Base-by-base conservation (phyloP, 1,140 invertebrate genomes). In the Centruroides sculpturatus region DNA sequence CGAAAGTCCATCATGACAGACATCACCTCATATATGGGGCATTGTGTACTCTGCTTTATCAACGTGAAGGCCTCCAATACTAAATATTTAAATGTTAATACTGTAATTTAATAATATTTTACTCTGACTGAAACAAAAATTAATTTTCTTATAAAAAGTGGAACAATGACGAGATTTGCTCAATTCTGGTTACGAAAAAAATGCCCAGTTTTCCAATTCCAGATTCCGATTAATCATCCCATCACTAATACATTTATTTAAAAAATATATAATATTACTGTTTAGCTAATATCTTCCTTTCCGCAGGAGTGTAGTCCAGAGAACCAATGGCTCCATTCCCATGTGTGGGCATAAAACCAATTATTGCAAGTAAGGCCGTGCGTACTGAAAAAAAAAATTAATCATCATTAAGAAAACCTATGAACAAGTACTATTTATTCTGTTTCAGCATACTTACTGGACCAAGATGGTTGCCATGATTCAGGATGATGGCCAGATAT, bases 401-500 rank as follows among this genome's bases (percentile, higher is more conserved):
- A 36, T 53, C 35, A 53, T 6, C 51, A 53, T 56, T 36, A 47
- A 56, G 13, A n/a, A 8, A 10, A 47, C 55, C 8, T 35, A 12
- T 13, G 5, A 47, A 8, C 46, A 41, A 10, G 23, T 3, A 55
- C 35, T 36, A 53, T 36, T 34, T 34, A 1, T 53, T 23, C 3
- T 2, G 8, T 6, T 53, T 36, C 23, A 13, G 47, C 11, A 66
- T 9, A 70, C 75, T 71, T 69, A 80, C 78, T 79, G 56, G 91
- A 94, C 93, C 92, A 97, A 12, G 89, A 92, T 53, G 92, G 92
- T 69, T 92, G 88, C 93, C 93, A 98, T 12, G 89, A 92, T 75
- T 97, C 93, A 12, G 93, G 93, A 76, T 98, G 93, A 77, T 95
- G 85, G n/a, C 90, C 91, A 66, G 92, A 96, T 68, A 98, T 98